Conservation (phyloP, 2,113 vertebrate species). For the Willisornis vidua region DNA sequence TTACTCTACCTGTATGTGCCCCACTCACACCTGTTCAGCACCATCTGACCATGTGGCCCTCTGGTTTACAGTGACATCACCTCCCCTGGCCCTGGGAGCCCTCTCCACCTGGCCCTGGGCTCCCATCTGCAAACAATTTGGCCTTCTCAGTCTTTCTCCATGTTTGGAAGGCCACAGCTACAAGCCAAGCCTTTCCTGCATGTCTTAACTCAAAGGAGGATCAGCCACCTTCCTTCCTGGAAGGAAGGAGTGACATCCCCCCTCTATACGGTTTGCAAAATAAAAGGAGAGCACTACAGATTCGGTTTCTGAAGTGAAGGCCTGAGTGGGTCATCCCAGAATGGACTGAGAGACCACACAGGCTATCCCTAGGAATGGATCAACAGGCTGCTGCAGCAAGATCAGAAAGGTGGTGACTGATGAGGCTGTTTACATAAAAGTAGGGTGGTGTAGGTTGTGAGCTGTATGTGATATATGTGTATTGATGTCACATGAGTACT, state of each 20-base stretch:
- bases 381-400: neutral
- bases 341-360: neutral
- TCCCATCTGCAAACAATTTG: neutral
- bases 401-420: neutral
- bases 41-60: neutral
- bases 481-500: neutral
- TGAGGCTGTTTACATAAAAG: neutral
- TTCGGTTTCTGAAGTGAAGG: neutral
- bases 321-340: neutral
- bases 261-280: neutral
- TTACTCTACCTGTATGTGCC: neutral
- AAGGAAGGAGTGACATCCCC: neutral
- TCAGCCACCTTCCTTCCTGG: neutral
- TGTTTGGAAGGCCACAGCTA: neutral
- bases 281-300: neutral
- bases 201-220: neutral
- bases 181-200: neutral
- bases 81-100: too few relatives aligned
- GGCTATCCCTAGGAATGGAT: neutral
- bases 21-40: neutral
- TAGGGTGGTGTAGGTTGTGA: neutral
- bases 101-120: neutral
- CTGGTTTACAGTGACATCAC: neutral
- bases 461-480: neutral
- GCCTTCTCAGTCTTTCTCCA: neutral